Base-by-base conservation (phyloP, 1,140 invertebrate species). In the Neotoxoptera formosana region DNA sequence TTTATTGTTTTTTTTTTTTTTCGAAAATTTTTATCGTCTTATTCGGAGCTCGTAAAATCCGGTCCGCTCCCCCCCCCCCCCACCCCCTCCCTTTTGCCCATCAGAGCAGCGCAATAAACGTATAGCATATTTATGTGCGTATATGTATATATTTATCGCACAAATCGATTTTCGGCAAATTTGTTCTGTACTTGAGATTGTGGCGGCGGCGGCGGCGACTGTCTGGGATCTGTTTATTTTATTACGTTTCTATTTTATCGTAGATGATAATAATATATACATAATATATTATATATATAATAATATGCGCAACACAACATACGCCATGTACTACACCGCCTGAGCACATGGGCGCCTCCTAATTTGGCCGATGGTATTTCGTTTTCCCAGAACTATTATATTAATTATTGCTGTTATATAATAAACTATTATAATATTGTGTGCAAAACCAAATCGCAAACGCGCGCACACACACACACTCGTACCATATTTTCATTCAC, bases 121-220 rank as follows among this genome's bases (percentile, higher is more conserved):
- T 51, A 51, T 6, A 48, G 11, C 1, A 51, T 51, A 51, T 14
- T 9, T 48, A 51, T 51, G 11, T 30, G 17, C 30, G 6, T 84
- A 84, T 86, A 84, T 21, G 25, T 36, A 36, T 36, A 36, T 41
- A 86, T 45, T 21, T 48, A n/a, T 34, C 20, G 7, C 23, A 30
- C 23, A 45, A 84, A 84, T 84, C 83, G 83, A 84, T 84, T 84
- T 84, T 84, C 83, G 83, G 83, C 83, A 84, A 84, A 84, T 84
- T 84, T 25, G 83, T 41, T 84, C 23, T 84, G 36, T 84, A 84
- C 23, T 45, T 6, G 23, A 41, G 30, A n/a, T 76, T 76, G 60
- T 84, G 41, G 17, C 76, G 76, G 76, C 76, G 34, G 23, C 23
- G 83, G 83, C 83, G 36, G 23, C 23, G 83, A 41, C 76, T 34